Evolutionary conservation across 1,140 invertebrate genomes (phyloP).

Genomic region (Drosophila fuyamai): DNA sequence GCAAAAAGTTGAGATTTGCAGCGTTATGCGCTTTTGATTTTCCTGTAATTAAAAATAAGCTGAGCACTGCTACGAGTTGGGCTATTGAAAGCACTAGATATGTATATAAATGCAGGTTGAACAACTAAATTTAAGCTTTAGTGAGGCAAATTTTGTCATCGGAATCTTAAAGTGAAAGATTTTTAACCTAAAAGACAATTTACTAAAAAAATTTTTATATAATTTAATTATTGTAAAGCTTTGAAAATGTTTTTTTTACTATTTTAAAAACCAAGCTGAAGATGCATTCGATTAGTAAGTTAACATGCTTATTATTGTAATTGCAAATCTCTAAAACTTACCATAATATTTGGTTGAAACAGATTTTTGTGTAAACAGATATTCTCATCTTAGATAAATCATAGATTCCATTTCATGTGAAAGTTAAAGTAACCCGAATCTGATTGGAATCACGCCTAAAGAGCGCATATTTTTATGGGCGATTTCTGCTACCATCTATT

Average conservation of each 20-base stretch:
- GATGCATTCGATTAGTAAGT: too few species aligned
- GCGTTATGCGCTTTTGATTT: constrained; percentile 55
- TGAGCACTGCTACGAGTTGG: constrained; percentile 9
- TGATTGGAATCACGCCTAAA: constrained; percentile 16
- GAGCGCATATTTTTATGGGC: constrained; percentile 22
- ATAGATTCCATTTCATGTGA: neutral
- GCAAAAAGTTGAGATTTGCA: constrained; percentile 30
- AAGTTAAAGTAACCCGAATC: constrained; percentile 4
- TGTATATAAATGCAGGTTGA: neutral
- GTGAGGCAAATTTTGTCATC: too few species aligned
- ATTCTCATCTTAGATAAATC: neutral
- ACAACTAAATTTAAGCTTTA: neutral
- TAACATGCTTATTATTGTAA: too few species aligned
- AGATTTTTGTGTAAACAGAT: too few species aligned
- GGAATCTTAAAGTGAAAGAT: too few species aligned
- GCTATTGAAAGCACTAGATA: constrained; percentile 2
- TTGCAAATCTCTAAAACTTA: too few species aligned
- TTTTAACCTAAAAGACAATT: too few species aligned
- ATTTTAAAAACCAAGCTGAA: too few species aligned
- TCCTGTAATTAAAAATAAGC: constrained; percentile 52
- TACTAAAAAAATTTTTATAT: too few species aligned
- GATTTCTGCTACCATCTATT: constrained; percentile 8
- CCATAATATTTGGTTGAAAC: too few species aligned
- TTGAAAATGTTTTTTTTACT: too few species aligned
- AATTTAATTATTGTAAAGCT: too few species aligned